Evolutionary conservation across 2,888 invertebrate species (phyloP).

Genomic region (Zhuqinia jingwanae): DNA sequence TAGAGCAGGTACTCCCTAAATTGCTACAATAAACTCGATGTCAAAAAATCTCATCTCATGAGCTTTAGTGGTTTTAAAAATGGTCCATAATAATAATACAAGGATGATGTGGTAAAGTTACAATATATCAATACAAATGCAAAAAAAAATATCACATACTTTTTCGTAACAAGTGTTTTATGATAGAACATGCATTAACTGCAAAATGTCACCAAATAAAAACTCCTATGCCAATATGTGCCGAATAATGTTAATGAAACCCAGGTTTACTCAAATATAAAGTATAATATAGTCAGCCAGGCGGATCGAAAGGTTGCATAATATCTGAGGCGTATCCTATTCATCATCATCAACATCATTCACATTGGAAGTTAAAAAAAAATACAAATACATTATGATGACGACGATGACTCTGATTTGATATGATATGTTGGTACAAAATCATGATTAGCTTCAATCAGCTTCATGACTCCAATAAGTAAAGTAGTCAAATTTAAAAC

Average conservation of each 20-base stretch:
- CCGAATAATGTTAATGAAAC: neutral
- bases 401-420: neutral
- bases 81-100: neutral
- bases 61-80: neutral
- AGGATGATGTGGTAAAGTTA: neutral
- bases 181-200: neutral
- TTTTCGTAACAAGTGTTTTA: neutral
- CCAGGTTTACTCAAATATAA: neutral
- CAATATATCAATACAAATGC: neutral
- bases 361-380: neutral
- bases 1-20: neutral
- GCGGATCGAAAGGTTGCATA: slow-evolving; percentile 29
- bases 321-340: neutral
- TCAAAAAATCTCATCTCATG: slow-evolving; percentile 19
- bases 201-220: slow-evolving; percentile 15
- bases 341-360: neutral
- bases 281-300: slow-evolving; percentile 20
- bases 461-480: neutral
- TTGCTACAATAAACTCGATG: neutral
- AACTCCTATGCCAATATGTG: neutral
- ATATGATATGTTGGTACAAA: slow-evolving; percentile 6
- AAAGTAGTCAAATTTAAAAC: slow-evolving; percentile 12
- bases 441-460: slow-evolving; percentile 33
- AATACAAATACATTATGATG: neutral
- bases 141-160: neutral